phyloP scores from a whole-genome alignment of 2,888 invertebrate species.

The Drosophila histrio region DNA sequence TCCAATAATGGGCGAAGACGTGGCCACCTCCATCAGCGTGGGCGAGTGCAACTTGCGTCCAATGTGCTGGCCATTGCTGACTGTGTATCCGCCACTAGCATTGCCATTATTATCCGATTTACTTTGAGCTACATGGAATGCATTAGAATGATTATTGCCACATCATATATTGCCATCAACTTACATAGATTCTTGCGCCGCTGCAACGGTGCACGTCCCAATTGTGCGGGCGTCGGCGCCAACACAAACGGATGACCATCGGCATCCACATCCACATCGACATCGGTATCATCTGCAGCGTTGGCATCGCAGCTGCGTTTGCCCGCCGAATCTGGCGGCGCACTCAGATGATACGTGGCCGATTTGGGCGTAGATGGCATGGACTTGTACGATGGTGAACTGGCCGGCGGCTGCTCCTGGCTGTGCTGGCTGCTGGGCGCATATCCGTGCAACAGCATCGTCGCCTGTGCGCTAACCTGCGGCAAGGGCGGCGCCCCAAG shows the following conservation, averaged over 20 bases:
- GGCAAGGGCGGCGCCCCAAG: constrained; percentile 48
- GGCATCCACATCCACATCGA: constrained; percentile 71
- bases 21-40: constrained; percentile 69
- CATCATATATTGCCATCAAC: constrained; percentile 26
- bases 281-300: constrained; percentile 60
- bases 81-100: constrained; percentile 22
- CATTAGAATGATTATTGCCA: not conserved
- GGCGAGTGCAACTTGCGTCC: constrained; percentile 65
- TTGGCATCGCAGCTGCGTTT: constrained; percentile 51
- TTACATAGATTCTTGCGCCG: constrained; percentile 93
- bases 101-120: constrained; percentile 63
- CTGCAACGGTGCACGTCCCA: constrained; percentile 95
- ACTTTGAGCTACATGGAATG: constrained; percentile 58
- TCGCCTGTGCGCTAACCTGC: constrained; percentile 61
- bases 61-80: constrained; percentile 67
- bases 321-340: constrained; percentile 63
- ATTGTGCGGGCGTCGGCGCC: constrained; percentile 97
- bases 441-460: constrained; percentile 75
- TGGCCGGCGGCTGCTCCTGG: constrained; percentile 66
- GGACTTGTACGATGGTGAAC: constrained; percentile 82
- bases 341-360: constrained; percentile 70
- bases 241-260: constrained; percentile 88
- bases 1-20: constrained; percentile 82
- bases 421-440: constrained; percentile 52
- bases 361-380: constrained; percentile 84